Evolutionary conservation across 2,797 vertebrate genomes (phyloP), one percentile per base, ranked within the genome.

Genomic region (Champsocephalus esox): DNA sequence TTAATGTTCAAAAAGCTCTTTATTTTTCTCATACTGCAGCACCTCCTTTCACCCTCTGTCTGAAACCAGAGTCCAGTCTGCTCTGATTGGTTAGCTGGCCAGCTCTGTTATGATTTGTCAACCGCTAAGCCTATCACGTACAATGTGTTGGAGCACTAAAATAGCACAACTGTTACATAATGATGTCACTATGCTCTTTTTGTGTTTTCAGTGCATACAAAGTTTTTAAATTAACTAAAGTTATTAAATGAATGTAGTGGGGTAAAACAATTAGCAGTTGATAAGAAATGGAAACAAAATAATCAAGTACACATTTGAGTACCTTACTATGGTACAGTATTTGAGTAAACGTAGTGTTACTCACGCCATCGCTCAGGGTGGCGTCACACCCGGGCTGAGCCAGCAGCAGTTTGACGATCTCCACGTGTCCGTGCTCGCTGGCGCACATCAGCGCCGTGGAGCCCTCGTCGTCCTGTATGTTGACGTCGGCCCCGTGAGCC

Each of bases 381-480:
- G 97, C 96, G 5, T 97, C 96, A 44, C 97, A 98, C 54, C 97
- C 97, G 0, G 95, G 92, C 84, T 97, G 97, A 51, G 94, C 97
- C 87, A 99, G 94, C 80, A 99, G 94, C 86, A 99, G 95, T 75
- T 98, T 98, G 54, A 99, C 98, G 2, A 99, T 99, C 92, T 99
- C 97, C 2, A 96, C 97, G 0, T 99, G 98, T 3, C 98, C 98
- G 0, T 99, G 98, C 62, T 99, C 98, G 16, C 98, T 98, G 83
- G 98, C 98, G 5, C 98, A 99, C 98, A 99, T 99, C 76, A 99
- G 95, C 13, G 98, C 98, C 0, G 98, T 99, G 73, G 98, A 99
- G 70, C 98, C 98, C 82, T 99, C 98, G 0, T 99, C 97, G 0
- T 99, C 98, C 90, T 99, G 97, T 84, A 98, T 86, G 90, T 99